Base-by-base conservation (phyloP, 1,140 invertebrate genomes). In the Drusus annulatus region DNA sequence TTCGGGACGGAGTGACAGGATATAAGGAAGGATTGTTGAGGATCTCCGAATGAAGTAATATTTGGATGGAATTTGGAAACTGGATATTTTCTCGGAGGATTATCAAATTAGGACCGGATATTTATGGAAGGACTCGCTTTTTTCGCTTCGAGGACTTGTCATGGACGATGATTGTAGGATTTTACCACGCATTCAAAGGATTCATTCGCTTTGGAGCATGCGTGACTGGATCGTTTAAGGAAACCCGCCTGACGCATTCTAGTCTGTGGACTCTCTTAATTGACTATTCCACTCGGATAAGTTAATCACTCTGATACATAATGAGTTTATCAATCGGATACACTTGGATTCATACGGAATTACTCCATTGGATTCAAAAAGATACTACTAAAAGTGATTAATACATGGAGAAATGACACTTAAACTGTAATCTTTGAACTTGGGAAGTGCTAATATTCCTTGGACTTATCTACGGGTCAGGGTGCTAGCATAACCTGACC, bases 1-100 rank as follows among this genome's bases (percentile, higher is more conserved):
- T 63, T 45, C 82, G 78, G 82, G 79, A 79, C 23, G 82, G 78
- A 81, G 63, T 71, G 81, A 69, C 78, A 75, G 81, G 78, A 78
- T 78, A 62, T 80, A 65, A 83, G 82, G 79, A 78, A 68, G 77
- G 77, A 79, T 79, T 71, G 45, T 79, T 79, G 56, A 79, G 78
- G 78, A 79, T 19, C 76, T 60, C 78, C 78, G 56, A 45, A 56
- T 23, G 60, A 63, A 51, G 28, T 77, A n/a, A 79, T 54, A 5
- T 71, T 21, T 71, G 25, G 25, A 28, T 28, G 25, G 25, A 28
- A 28, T 28, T 28, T 28, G 68, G 31, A 71, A 74, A 31, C 71
- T 54, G 58, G 45, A 45, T 28, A 28, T 28, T 28, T 28, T 28
- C 25, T 28, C 25, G 25, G 25, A 28, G 25, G 25, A 36, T 19